A percentile compares a stretch with the other conserved stretches of the same genome.
phyloP scores from a whole-genome alignment of 2,113 vertebrate genomes.

The Lonchura striata region DNA sequence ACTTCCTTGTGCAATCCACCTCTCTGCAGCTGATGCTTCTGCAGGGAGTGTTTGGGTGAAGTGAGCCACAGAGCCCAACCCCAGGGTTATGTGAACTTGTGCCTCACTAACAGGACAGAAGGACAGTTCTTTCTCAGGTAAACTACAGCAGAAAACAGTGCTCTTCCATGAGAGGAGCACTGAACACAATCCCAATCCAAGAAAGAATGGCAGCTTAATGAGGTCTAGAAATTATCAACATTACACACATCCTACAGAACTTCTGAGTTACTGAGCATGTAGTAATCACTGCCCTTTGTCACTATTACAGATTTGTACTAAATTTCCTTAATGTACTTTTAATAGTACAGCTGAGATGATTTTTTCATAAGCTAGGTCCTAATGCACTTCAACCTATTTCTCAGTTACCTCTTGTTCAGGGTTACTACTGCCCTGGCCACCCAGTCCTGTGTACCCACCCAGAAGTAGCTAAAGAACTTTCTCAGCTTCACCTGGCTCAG shows the following conservation, averaged over 20 bases:
- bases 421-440: neutral
- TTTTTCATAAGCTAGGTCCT: conserved; percentile 34
- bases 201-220: conserved; percentile 59
- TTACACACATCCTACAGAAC: neutral
- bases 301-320: neutral
- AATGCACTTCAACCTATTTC: neutral
- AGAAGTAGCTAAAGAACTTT: neutral
- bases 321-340: conserved; percentile 2
- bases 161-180: neutral
- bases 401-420: neutral
- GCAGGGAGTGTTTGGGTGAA: neutral
- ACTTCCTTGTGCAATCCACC: neutral
- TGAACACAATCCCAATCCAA: neutral
- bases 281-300: conserved; percentile 45
- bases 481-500: neutral
- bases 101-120: neutral
- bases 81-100: neutral
- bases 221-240: neutral
- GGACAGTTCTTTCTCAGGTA: conserved; percentile 19
- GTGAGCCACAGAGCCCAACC: neutral
- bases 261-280: neutral
- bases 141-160: neutral
- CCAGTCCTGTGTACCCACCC: neutral
- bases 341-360: neutral
- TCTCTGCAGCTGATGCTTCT: neutral